These are phyloP conservation scores for Harlomillsia oculata DNA, from an alignment of 1,140 invertebrate species.

Conservation along the genomic window DNA sequence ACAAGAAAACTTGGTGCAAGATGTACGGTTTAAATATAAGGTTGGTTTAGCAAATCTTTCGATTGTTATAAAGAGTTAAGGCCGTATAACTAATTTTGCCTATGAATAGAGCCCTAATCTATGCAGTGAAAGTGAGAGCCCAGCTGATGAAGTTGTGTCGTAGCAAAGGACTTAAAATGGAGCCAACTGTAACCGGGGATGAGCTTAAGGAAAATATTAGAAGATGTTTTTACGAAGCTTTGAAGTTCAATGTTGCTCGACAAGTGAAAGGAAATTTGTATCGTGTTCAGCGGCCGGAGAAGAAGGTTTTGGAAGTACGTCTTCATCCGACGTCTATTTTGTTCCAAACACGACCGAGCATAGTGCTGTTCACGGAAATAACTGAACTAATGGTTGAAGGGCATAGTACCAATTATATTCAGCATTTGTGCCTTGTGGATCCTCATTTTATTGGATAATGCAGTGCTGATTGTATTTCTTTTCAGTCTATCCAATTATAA, in stretches of 20 bases:
- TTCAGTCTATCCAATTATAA: neutral
- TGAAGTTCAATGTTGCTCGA: constrained; percentile 2
- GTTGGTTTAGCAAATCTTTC: neutral
- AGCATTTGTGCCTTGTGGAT: constrained; percentile 6
- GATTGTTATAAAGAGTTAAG: neutral
- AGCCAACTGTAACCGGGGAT: constrained; percentile 54
- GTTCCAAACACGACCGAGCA: constrained; percentile 60
- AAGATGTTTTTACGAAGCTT: constrained; percentile 40
- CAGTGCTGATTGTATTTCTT: neutral
- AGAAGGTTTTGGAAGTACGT: constrained; percentile 42
- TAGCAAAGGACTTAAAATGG: constrained; percentile 49
- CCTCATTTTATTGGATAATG: neutral
- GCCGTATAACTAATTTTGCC: neutral
- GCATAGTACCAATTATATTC: constrained; percentile 45
- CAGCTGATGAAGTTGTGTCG: constrained; percentile 74
- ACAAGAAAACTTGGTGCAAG: constrained; percentile 54
- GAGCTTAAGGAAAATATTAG: constrained; percentile 59
- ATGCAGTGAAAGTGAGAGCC: constrained; percentile 67
- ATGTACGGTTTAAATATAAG: constrained; percentile 17
- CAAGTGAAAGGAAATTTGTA: constrained; percentile 1
- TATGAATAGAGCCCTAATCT: constrained; percentile 62
- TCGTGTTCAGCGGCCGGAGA: neutral
- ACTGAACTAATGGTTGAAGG: constrained; percentile 56
- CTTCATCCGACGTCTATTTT: constrained; percentile 78
- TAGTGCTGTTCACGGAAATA: constrained; percentile 82